Conservation (phyloP, 2,888 invertebrate species). For the Eristalis pertinax region DNA sequence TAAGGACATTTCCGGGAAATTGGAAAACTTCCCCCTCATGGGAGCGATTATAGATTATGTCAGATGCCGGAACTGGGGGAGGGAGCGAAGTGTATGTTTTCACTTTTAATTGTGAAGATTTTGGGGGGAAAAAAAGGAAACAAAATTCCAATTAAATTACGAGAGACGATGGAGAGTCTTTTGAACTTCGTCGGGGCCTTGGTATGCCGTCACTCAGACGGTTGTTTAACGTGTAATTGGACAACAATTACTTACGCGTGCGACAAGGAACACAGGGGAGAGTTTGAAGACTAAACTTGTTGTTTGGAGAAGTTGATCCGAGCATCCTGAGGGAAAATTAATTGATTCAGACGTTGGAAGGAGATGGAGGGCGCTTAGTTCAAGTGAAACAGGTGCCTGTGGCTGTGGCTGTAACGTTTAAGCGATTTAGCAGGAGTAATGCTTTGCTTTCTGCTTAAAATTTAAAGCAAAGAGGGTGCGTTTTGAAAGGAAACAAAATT, state of each 20-base stretch:
- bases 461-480: too few species aligned
- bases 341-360: neutral
- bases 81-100: neutral
- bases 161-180: neutral
- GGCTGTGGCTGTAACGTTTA: too few species aligned
- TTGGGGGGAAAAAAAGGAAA: neutral
- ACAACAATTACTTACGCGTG: neutral
- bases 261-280: neutral
- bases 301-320: neutral
- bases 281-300: neutral
- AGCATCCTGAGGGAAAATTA: neutral
- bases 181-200: neutral
- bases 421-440: too few species aligned
- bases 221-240: neutral
- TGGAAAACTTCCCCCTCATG: neutral
- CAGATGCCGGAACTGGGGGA: neutral
- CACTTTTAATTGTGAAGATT: neutral
- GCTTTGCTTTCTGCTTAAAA: too few species aligned
- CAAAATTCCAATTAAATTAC: neutral
- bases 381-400: neutral
- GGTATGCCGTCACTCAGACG: neutral
- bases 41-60: conserved; percentile 12
- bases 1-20: neutral
- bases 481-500: too few species aligned
- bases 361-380: neutral